phyloP scores from a whole-genome alignment of 2,113 vertebrate genomes.

The Ictidomys tridecemlineatus region DNA sequence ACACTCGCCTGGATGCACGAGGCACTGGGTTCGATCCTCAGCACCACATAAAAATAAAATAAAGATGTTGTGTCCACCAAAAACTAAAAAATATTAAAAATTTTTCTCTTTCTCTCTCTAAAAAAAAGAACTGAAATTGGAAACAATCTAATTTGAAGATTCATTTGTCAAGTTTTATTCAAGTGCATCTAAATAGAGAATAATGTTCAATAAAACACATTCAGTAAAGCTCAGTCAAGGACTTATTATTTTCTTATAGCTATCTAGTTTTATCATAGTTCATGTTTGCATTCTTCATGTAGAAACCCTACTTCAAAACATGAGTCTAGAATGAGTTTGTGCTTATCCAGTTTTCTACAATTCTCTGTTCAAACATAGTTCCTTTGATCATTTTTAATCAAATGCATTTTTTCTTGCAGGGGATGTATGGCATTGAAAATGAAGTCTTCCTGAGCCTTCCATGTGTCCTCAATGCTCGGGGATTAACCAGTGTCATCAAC shows the following conservation, averaged over 20 bases:
- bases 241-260: background rate
- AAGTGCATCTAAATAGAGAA: background rate
- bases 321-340: background rate
- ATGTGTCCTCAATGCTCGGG: slow-evolving; percentile 91
- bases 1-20: no score
- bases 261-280: background rate
- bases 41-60: no score
- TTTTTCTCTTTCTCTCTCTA: no score
- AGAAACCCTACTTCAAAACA: background rate
- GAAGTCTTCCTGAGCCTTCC: slow-evolving; percentile 98
- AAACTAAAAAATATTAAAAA: no score
- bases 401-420: slow-evolving; percentile 85
- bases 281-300: background rate
- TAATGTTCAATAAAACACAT: background rate
- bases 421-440: slow-evolving; percentile 94
- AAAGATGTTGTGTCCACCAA: no score
- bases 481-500: slow-evolving; percentile 94
- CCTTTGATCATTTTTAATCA: background rate
- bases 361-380: background rate
- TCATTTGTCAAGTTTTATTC: background rate
- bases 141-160: slow-evolving; percentile 26
- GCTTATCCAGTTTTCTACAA: background rate
- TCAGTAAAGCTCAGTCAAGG: background rate
- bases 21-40: no score
- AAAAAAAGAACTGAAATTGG: background rate